Evolutionary conservation across 2,888 invertebrate genomes (phyloP).

Genomic region (Drosophila atripex): DNA sequence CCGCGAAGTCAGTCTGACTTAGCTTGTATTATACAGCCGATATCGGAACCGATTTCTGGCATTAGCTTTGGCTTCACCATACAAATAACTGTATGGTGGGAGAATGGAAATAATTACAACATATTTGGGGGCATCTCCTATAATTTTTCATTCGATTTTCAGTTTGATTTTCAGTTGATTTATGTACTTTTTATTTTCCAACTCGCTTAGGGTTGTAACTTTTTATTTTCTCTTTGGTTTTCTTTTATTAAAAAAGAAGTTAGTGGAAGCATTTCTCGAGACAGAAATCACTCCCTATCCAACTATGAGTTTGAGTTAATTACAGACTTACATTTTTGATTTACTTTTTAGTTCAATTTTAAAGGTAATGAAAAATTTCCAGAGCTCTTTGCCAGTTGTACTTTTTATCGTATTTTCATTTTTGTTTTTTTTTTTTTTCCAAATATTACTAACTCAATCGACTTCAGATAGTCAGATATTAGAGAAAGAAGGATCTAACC

Average conservation of each 20-base stretch:
- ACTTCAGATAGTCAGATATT: constrained; percentile 47
- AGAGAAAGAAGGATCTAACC: constrained; percentile 48
- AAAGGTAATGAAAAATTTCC: constrained; percentile 83
- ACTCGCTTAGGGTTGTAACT: constrained; percentile 19
- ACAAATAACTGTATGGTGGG: constrained; percentile 41
- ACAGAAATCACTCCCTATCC: constrained; percentile 24
- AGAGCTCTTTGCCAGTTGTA: constrained; percentile 84
- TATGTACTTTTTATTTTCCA: constrained; percentile 64
- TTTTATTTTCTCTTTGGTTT: constrained; percentile 47
- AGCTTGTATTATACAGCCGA: constrained; percentile 74
- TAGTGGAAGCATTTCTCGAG: constrained; percentile 27
- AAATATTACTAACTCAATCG: constrained; percentile 52
- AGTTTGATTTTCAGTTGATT: constrained; percentile 63
- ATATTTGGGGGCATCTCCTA: constrained; percentile 84
- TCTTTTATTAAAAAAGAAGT: not conserved
- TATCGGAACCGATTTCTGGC: constrained; percentile 62
- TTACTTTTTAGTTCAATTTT: constrained; percentile 43
- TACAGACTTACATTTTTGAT: constrained; percentile 31
- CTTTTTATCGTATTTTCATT: constrained; percentile 67
- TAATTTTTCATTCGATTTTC: constrained; percentile 81
- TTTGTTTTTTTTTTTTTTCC: constrained; percentile 52
- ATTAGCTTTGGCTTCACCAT: constrained; percentile 60
- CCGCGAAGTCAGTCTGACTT: constrained; percentile 46
- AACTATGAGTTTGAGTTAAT: constrained; percentile 6
- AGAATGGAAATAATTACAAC: constrained; percentile 84